These are phyloP conservation scores for Xylota sylvarum DNA, from an alignment of 2,888 invertebrate genomes.

Conservation along the genomic window DNA sequence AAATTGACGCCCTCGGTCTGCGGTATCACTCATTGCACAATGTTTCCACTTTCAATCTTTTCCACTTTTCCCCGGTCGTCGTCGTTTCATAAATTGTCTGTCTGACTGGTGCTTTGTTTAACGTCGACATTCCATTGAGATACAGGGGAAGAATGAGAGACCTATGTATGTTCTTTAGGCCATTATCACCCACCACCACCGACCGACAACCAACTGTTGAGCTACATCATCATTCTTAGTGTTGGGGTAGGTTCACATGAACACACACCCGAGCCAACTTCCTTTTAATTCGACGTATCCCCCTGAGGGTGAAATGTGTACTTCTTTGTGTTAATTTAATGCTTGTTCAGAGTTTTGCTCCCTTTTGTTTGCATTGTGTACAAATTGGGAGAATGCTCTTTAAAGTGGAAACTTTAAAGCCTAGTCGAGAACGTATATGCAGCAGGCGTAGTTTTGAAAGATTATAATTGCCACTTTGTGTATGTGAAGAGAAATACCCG, in stretches of 20 bases:
- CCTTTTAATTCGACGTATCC: slow-evolving; percentile 42
- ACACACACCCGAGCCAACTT: slow-evolving; percentile 6
- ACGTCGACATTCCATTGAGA: slow-evolving; percentile 34
- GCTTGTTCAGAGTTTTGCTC: slow-evolving; percentile 34
- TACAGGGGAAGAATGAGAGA: not conserved
- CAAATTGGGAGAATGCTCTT: slow-evolving; percentile 4
- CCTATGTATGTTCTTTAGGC: slow-evolving; percentile 50
- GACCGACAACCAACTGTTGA: slow-evolving; percentile 44
- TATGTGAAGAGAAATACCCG: too few relatives aligned
- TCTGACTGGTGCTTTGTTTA: slow-evolving; percentile 62
- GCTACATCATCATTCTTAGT: slow-evolving; percentile 25
- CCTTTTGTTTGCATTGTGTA: slow-evolving; percentile 35
- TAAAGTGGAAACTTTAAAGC: slow-evolving; percentile 23
- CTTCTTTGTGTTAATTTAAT: slow-evolving; percentile 47
- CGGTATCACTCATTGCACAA: slow-evolving; percentile 63
- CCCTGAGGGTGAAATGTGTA: slow-evolving; percentile 28
- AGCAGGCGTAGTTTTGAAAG: not conserved
- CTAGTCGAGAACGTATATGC: not conserved
- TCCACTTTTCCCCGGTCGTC: slow-evolving; percentile 45
- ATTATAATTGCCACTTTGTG: not conserved
- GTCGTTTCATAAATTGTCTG: slow-evolving; percentile 61
- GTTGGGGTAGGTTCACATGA: slow-evolving; percentile 42
- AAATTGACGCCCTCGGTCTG: slow-evolving; percentile 72
- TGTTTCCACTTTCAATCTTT: slow-evolving; percentile 63
- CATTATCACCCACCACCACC: slow-evolving; percentile 30